Evolutionary conservation across 2,888 invertebrate genomes (phyloP).

Genomic region (Drosophila anomelani): DNA sequence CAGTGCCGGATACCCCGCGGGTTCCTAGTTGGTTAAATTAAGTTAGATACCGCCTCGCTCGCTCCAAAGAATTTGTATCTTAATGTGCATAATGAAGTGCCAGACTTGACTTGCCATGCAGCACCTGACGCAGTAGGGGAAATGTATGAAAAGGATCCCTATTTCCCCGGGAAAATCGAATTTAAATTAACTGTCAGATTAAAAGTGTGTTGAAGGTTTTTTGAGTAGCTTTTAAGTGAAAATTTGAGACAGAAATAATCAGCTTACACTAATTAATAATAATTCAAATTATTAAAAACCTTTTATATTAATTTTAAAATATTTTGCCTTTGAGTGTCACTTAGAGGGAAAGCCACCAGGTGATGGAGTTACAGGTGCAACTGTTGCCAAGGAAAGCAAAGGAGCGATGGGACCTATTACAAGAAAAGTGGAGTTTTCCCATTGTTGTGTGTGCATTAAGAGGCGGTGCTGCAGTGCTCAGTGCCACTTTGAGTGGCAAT

Average conservation of each 20-base stretch:
- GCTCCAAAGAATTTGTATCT: conserved; percentile 51
- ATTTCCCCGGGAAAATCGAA: background rate
- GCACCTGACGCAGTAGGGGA: background rate
- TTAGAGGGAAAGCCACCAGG: background rate
- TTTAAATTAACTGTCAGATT: background rate
- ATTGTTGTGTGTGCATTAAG: conserved; percentile 72
- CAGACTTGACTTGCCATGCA: conserved; percentile 50
- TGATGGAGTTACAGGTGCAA: conserved; percentile 2
- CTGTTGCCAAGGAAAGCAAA: background rate
- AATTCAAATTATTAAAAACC: background rate
- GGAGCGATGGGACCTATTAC: background rate
- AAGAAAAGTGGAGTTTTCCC: conserved; percentile 28
- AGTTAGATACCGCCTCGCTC: conserved; percentile 58
- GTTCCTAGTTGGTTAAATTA: conserved; percentile 68
- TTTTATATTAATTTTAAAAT: background rate
- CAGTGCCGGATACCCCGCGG: background rate
- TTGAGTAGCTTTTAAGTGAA: background rate
- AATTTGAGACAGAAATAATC: background rate
- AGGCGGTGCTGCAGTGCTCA: conserved; percentile 53
- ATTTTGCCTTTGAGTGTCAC: background rate
- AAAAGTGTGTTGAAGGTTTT: no score
- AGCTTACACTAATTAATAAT: background rate
- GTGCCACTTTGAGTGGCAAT: conserved; percentile 70
- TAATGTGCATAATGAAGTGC: conserved; percentile 75
- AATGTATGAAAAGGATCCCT: background rate